A percentile compares a stretch with the other conserved stretches of the same genome.
Evolutionary conservation across 2,113 vertebrate genomes (phyloP).

Genomic region (Phyllostomus hastatus): DNA sequence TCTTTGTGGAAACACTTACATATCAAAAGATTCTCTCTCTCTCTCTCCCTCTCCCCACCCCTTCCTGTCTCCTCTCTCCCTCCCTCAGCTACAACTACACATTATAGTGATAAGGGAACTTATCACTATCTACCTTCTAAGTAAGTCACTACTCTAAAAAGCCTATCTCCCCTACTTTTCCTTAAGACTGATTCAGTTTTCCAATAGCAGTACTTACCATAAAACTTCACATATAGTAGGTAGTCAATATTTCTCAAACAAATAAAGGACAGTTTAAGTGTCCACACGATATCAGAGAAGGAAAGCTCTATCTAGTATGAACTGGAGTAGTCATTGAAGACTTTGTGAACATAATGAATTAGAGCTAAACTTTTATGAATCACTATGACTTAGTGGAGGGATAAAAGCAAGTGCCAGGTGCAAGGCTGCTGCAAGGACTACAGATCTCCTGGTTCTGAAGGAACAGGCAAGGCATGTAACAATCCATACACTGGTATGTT

Average conservation of each 20-base stretch:
- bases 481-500: not conserved
- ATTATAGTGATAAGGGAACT: not conserved
- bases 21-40: not conserved
- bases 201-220: not conserved
- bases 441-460: not conserved
- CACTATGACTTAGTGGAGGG: not conserved
- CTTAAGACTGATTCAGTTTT: not conserved
- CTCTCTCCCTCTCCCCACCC: not conserved
- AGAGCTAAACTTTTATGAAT: not conserved
- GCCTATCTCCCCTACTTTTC: not conserved
- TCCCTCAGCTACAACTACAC: not conserved
- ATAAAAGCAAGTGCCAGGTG: rapidly evolving
- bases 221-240: not conserved
- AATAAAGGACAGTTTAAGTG: not conserved
- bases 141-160: not conserved
- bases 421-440: not conserved
- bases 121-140: not conserved
- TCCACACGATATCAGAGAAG: not conserved
- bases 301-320: not conserved
- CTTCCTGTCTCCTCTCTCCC: no score
- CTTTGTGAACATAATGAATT: not conserved
- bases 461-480: not conserved
- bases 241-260: not conserved
- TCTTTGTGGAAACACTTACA: not conserved
- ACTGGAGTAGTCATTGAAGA: not conserved